phyloP scores from a whole-genome alignment of 2,113 vertebrate species.

The Dicerorhinus sumatrensis region DNA sequence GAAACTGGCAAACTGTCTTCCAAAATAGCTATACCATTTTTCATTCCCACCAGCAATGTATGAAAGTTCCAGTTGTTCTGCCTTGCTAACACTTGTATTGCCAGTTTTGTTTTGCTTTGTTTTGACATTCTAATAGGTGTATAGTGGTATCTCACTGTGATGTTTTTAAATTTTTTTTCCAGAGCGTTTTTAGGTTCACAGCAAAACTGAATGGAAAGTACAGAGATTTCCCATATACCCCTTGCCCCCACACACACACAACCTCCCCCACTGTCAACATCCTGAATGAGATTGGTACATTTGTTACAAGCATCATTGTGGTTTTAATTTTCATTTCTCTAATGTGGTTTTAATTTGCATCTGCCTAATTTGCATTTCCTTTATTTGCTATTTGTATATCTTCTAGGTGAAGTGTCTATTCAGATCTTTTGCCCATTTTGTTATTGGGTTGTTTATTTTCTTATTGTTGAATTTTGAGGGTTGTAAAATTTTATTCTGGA shows the following conservation, averaged over 20 bases:
- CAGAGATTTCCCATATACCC: neutral
- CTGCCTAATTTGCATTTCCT: neutral
- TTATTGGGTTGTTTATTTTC: neutral
- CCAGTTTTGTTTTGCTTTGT: neutral
- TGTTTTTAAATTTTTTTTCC: neutral
- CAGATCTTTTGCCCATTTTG: neutral
- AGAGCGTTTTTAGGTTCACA: neutral
- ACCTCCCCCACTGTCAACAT: neutral
- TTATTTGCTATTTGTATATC: constrained; percentile 2
- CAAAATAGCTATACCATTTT: neutral
- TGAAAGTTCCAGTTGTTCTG: neutral
- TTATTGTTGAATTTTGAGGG: neutral
- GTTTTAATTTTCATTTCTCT: neutral
- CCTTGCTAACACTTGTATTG: neutral
- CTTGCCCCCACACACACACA: neutral
- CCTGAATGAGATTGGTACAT: neutral
- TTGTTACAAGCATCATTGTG: neutral
- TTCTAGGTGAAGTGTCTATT: neutral
- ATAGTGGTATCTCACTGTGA: neutral
- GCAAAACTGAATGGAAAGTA: neutral
- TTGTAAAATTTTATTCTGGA: neutral
- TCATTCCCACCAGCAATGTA: neutral
- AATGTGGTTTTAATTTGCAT: neutral
- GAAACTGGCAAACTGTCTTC: neutral
- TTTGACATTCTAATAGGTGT: constrained; percentile 4